These are phyloP conservation scores for Hydropsyche tenuis DNA, from an alignment of 1,140 invertebrate genomes.

Conservation along the genomic window DNA sequence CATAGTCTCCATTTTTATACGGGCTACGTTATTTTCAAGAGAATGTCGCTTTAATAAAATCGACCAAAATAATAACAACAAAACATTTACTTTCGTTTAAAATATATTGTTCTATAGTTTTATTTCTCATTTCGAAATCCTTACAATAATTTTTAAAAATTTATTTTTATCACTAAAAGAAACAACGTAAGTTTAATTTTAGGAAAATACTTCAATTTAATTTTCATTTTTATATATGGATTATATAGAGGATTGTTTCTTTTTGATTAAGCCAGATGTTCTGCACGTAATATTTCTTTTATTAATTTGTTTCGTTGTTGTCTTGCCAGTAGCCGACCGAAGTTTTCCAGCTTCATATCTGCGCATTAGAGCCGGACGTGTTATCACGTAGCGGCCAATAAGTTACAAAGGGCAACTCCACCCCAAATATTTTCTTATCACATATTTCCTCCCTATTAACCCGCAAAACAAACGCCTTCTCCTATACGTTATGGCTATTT, in stretches of 20 bases:
- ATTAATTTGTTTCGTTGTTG: constrained; percentile 22
- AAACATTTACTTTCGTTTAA: too few relatives aligned
- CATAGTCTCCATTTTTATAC: not conserved
- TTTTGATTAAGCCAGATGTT: not conserved
- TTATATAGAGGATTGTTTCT: too few relatives aligned
- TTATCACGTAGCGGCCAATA: constrained; percentile 46
- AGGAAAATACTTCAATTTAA: too few relatives aligned
- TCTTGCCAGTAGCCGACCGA: not conserved
- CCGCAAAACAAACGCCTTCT: constrained; percentile 49
- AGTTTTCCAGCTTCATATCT: constrained; percentile 16
- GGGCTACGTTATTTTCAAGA: too few relatives aligned
- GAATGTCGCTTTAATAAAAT: too few relatives aligned
- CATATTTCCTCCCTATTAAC: constrained; percentile 51
- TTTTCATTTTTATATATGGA: too few relatives aligned
- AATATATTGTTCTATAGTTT: too few relatives aligned
- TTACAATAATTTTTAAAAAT: too few relatives aligned
- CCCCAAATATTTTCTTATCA: constrained; percentile 50
- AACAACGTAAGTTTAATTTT: too few relatives aligned
- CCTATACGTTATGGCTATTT: constrained; percentile 49
- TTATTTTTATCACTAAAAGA: too few relatives aligned
- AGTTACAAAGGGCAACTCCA: constrained; percentile 42
- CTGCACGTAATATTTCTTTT: constrained; percentile 1
- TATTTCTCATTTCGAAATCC: too few relatives aligned
- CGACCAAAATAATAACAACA: too few relatives aligned
- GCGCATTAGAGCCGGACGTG: constrained; percentile 39